Base-by-base conservation (phyloP, 2,797 vertebrate species). In the Enteromius anoplus region DNA sequence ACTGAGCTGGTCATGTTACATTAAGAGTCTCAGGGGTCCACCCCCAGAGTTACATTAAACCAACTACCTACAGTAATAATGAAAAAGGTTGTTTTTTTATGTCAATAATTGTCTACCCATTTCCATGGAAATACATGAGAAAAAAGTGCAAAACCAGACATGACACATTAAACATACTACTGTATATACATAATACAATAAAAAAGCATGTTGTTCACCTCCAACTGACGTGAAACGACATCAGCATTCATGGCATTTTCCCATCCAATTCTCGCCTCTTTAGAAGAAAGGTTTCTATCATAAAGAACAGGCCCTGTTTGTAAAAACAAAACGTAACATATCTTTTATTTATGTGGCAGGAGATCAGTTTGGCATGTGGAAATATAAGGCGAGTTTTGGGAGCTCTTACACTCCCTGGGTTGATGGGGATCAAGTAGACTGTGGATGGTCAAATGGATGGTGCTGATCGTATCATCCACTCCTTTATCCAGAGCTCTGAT, bases 191-290 rank as follows among this genome's bases (percentile, higher is more conserved):
- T 10, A 23, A 23, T 1, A 55, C 9, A 23, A 10, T 42, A 60
- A 23, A 15, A 26, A 5, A 12, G 7, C 11, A 40, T 17, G 32
- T 58, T 12, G 10, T 90, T 89, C 86, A 98, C 98, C 96, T 95
- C 83, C 12, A 99, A 53, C 37, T 94, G 93, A 78, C 92, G 93
- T 53, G 91, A 60, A 86, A 98, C 92, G 86, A 97, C n/a, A 2
- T 58, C 84, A 3, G 85, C 58, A 87, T 93, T 91, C 82, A 96
- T 78, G 45, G 88, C 79, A 19, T 88, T 80, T 89, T 99, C 98
- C 98, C 98, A 99, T 19, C 26, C 81, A 81, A 97, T 97, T 90
- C 97, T 96, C 1, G 29, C 34, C 0, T 89, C 81, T 89, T 96
- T 97, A 72, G 91, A 96, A 9, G 95, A 94, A n/a, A 97, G 93